phyloP scores from a whole-genome alignment of 1,140 invertebrate species.

The Microplitis mediator region DNA sequence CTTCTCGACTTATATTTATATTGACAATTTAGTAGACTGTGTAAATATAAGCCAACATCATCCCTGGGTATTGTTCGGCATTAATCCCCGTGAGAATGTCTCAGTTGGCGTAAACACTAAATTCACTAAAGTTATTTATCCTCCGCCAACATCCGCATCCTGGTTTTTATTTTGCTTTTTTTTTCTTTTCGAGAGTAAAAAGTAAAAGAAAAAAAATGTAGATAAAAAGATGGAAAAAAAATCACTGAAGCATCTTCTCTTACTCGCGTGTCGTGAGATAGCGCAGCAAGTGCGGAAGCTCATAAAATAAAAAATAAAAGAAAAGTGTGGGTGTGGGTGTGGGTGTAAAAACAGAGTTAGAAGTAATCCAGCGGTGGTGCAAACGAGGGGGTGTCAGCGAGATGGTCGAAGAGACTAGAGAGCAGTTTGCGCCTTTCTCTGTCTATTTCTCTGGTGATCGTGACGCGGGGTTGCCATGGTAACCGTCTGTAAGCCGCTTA shows the following conservation, averaged over 20 bases:
- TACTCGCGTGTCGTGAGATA: conserved; percentile 25
- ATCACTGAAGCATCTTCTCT: neutral
- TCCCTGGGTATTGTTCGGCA: conserved; percentile 4
- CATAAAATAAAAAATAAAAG: neutral
- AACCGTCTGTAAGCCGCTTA: conserved; percentile 58
- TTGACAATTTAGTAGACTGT: too few species aligned
- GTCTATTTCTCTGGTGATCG: conserved; percentile 47
- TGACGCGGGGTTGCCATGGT: conserved; percentile 50
- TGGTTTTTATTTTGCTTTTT: neutral
- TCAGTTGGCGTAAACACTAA: neutral
- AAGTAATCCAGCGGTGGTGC: neutral
- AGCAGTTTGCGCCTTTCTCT: conserved; percentile 19
- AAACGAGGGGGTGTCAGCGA: conserved; percentile 13
- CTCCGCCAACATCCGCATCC: neutral
- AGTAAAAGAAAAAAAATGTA: neutral
- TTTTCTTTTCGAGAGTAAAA: neutral
- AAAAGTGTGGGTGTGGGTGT: neutral
- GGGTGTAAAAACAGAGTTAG: conserved; percentile 16
- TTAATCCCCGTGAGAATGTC: neutral
- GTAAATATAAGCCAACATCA: too few species aligned
- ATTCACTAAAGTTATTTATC: conserved; percentile 8
- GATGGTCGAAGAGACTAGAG: conserved; percentile 7
- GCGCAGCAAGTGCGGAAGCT: conserved; percentile 5
- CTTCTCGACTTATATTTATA: too few species aligned
- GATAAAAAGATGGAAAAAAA: conserved; percentile 6